Percentiles rank a stretch among this genome's conserved stretches.
Conservation (phyloP, 2,113 vertebrate species). For the Neotragus moschatus region DNA sequence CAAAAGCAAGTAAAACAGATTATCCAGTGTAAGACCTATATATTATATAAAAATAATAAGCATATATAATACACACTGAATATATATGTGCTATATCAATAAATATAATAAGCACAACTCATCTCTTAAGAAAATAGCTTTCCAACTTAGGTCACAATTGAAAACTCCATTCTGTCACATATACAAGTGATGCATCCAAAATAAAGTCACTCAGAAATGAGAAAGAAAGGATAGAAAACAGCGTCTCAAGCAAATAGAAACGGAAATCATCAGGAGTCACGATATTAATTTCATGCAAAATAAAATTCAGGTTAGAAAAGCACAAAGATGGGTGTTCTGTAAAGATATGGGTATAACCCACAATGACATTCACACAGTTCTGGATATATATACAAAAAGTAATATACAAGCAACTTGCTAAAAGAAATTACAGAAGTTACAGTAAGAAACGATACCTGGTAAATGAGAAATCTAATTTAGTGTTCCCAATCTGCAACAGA, state of each 20-base stretch:
- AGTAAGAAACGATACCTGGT: not conserved
- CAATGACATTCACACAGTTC: not conserved
- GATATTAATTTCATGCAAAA: not conserved
- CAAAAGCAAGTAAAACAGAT: not conserved
- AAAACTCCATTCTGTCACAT: not conserved
- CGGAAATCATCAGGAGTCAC: not conserved
- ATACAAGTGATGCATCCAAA: not conserved
- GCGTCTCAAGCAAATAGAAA: not conserved
- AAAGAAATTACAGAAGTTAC: not conserved
- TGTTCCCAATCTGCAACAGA: not conserved
- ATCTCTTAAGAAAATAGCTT: not conserved
- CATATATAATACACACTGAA: not conserved
- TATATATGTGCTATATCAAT: not conserved
- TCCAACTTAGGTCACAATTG: not conserved
- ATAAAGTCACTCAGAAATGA: not conserved
- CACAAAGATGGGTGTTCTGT: not conserved
- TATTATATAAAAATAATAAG: not conserved
- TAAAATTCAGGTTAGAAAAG: not conserved
- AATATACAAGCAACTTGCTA: not conserved
- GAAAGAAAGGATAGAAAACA: not conserved
- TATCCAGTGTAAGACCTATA: not conserved
- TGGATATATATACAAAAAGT: not conserved
- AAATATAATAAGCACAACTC: not conserved
- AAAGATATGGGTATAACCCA: not conserved
- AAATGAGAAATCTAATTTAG: not conserved